Base-by-base conservation (phyloP, 35 echinoderm and acorn worm species). In the Patiria miniata region DNA sequence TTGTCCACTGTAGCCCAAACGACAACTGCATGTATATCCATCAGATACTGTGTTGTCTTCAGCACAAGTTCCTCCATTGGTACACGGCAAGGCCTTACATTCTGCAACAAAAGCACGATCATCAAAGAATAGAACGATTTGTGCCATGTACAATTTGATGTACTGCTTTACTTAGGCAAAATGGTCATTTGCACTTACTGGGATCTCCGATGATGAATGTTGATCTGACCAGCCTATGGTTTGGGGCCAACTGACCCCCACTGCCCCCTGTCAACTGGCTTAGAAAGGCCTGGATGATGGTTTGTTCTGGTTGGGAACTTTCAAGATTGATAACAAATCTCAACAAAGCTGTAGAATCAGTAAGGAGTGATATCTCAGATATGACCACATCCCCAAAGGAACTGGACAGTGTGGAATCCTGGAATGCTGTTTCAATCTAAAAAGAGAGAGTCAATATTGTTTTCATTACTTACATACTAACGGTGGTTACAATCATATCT, bases 171-270 rank as follows among this genome's bases (percentile, higher is more conserved):
- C 42, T 47, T 47, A 73, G 65, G 29, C 14, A 9, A 32, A 73
- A 34, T 80, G 7, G 18, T n/a, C 23, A 30, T 18, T 18, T 8
- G 29, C 7, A 80, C 78, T 80, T 23, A 80, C 78, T 40, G 2
- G 78, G 78, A n/a, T 40, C 78, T 40, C 78, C 78, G 10, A 80
- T 80, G 37, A 80, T 80, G 78, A 80, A 80, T 30, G 78, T 39
- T 12, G n/a, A 23, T 80, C 78, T 80, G 29, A 80, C 14, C 78
- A 80, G 37, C 15, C 39, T 16, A 15, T 80, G 78, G 37, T 47
- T 18, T 8, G 6, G 39, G 16, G 8, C 37, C 37, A 80, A 17
- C 19, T 80, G 78, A 37, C 37, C 78, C 32, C 37, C 26, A 19
- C 5, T 80, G 78, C 21, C 37, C 37, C 37, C 78, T 2, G 37